phyloP scores from a whole-genome alignment of 2,888 invertebrate genomes.

The Ferrisia virgata region DNA sequence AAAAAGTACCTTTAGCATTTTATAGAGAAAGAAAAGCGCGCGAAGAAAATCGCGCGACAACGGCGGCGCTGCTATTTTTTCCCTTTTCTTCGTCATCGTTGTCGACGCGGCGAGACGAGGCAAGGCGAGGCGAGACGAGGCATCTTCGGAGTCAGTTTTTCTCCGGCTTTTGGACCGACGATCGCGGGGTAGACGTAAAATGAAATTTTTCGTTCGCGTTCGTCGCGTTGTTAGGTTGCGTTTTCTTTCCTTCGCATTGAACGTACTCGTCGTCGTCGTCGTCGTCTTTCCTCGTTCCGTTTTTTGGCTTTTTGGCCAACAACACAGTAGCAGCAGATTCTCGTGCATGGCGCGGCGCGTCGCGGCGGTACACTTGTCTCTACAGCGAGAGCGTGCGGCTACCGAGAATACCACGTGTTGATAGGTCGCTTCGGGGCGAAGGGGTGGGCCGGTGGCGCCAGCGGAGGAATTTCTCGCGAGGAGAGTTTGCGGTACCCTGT shows the following conservation, averaged over 20 bases:
- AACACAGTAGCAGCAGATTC: constrained; percentile 30
- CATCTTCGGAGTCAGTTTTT: neutral
- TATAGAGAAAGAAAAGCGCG: neutral
- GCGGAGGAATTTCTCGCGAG: constrained; percentile 12
- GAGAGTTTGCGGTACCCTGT: constrained; percentile 43
- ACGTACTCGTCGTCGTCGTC: too few relatives aligned
- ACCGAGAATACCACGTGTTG: constrained; percentile 45
- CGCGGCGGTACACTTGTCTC: constrained; percentile 28
- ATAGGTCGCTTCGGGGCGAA: constrained; percentile 36
- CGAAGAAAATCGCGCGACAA: constrained; percentile 32
- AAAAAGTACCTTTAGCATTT: too few relatives aligned
- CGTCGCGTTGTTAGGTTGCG: neutral
- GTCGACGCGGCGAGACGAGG: too few relatives aligned
- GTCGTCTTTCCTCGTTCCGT: neutral
- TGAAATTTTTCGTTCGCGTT: too few relatives aligned
- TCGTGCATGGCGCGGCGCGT: constrained; percentile 21
- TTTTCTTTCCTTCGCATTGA: neutral
- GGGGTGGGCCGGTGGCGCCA: neutral
- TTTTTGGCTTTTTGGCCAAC: too few relatives aligned
- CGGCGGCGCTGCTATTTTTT: neutral
- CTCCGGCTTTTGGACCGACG: neutral
- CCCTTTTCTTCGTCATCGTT: neutral
- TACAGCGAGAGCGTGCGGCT: constrained; percentile 19
- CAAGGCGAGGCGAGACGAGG: too few relatives aligned
- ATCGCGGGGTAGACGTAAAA: neutral